phyloP scores from a whole-genome alignment of 1,140 invertebrate genomes.

The Euwallacea fornicatus region DNA sequence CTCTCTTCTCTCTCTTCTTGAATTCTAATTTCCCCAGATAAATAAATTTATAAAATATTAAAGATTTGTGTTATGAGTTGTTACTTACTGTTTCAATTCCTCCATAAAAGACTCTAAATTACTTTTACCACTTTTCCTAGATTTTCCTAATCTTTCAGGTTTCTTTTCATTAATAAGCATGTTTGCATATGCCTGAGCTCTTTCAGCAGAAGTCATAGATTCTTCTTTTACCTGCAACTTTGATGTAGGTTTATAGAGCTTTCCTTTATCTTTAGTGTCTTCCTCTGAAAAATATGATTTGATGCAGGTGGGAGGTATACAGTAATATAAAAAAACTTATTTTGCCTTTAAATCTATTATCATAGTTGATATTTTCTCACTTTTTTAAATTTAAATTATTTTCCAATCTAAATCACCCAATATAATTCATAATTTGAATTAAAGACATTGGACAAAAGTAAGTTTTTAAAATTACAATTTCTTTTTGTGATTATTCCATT shows the following conservation, averaged over 20 bases:
- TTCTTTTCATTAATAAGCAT: slow-evolving; percentile 65
- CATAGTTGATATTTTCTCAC: too few relatives aligned
- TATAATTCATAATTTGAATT: too few relatives aligned
- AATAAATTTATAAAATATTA: slow-evolving; percentile 8
- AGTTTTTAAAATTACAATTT: too few relatives aligned
- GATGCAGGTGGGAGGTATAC: too few relatives aligned
- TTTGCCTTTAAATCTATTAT: too few relatives aligned
- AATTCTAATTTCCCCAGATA: slow-evolving; percentile 43
- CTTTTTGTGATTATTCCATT: too few relatives aligned
- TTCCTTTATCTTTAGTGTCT: slow-evolving; percentile 86
- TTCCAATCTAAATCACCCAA: too few relatives aligned
- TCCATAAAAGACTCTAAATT: slow-evolving; percentile 76
- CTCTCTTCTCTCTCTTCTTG: slow-evolving; percentile 96
- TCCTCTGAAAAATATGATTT: slow-evolving; percentile 63
- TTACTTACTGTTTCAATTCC: slow-evolving; percentile 48
- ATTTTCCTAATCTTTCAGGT: slow-evolving; percentile 69
- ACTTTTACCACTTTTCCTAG: slow-evolving; percentile 86
- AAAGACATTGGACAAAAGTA: too few relatives aligned
- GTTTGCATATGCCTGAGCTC: slow-evolving; percentile 72
- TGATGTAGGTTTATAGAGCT: slow-evolving; percentile 91
- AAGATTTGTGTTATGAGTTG: slow-evolving; percentile 1
- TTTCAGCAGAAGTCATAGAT: slow-evolving; percentile 55
- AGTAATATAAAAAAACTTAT: too few relatives aligned
- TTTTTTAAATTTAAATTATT: too few relatives aligned
- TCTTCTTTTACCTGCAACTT: slow-evolving; percentile 64